These are phyloP conservation scores for Esox masquinongy DNA, from an alignment of 2,797 vertebrate genomes.

Conservation along the genomic window DNA sequence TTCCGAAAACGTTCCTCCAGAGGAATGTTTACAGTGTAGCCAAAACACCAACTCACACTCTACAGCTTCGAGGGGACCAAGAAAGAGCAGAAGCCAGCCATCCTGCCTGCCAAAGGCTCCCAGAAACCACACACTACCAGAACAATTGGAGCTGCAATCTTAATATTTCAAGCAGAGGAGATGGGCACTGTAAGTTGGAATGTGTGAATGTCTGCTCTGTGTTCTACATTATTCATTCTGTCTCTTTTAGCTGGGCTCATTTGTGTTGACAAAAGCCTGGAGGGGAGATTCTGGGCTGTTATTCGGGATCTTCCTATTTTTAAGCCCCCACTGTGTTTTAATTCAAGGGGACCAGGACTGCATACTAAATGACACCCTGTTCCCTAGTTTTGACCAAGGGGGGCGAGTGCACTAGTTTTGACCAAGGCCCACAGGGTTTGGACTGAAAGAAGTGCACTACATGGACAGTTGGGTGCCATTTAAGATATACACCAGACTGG, in stretches of 20 bases:
- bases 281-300: constrained; percentile 47
- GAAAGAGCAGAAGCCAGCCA: constrained; percentile 21
- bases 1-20: constrained; percentile 33
- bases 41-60: constrained; percentile 40
- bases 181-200: constrained; percentile 46
- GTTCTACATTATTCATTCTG: constrained; percentile 68
- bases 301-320: constrained; percentile 56
- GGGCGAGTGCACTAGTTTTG: not conserved
- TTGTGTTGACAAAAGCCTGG: constrained; percentile 72
- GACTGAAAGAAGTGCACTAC: not conserved
- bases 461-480: not conserved
- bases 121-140: constrained; percentile 49
- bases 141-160: constrained; percentile 42
- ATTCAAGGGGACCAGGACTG: constrained; percentile 30
- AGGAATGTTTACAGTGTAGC: constrained; percentile 26
- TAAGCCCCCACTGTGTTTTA: constrained; percentile 29
- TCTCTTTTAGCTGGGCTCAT: constrained; percentile 62
- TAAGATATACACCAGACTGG: constrained; percentile 5
- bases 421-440: not conserved
- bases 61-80: constrained; percentile 13
- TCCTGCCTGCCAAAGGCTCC: constrained; percentile 34
- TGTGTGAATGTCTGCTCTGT: constrained; percentile 36
- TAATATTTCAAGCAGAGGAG: constrained; percentile 65
- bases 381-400: not conserved
- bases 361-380: not conserved